Conservation (phyloP, 1,140 invertebrate genomes). For the Choristoneura fumiferana region DNA sequence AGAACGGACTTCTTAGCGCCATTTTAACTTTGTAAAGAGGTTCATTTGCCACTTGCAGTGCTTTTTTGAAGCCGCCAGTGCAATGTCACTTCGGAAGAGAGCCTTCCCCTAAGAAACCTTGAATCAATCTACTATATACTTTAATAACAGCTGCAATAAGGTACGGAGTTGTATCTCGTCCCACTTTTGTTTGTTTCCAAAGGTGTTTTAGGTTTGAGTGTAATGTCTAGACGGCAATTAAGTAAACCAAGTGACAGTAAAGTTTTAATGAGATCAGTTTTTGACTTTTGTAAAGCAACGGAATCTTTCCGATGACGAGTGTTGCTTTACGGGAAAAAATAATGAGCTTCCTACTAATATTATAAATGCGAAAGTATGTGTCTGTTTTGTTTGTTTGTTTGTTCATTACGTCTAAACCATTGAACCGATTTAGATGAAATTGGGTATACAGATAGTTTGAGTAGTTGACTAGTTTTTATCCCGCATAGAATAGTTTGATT, state of each 20-base stretch:
- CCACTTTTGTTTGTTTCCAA: background rate
- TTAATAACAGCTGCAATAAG: conserved; percentile 10
- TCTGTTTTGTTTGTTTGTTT: too few relatives aligned
- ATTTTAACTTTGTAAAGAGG: conserved; percentile 59
- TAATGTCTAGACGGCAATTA: conserved; percentile 57
- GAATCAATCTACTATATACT: conserved; percentile 30
- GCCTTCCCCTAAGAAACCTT: conserved; percentile 32
- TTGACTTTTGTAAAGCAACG: conserved; percentile 26
- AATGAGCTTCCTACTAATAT: too few relatives aligned
- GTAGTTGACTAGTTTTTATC: too few relatives aligned
- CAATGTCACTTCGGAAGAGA: conserved; percentile 60
- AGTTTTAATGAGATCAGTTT: conserved; percentile 66
- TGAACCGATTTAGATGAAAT: too few relatives aligned
- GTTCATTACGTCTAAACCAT: too few relatives aligned
- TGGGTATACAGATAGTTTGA: too few relatives aligned
- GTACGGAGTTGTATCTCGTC: background rate
- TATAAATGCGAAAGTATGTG: too few relatives aligned
- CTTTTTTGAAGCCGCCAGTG: conserved; percentile 60
- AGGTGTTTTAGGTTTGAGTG: conserved; percentile 35
- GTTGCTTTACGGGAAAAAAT: too few relatives aligned
- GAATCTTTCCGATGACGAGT: too few relatives aligned
- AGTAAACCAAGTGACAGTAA: conserved; percentile 38
- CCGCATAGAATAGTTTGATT: too few relatives aligned
- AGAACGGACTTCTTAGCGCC: conserved; percentile 17
- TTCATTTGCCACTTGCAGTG: conserved; percentile 65